Conservation (phyloP, 2,113 vertebrate species). For the Gallinago media region DNA sequence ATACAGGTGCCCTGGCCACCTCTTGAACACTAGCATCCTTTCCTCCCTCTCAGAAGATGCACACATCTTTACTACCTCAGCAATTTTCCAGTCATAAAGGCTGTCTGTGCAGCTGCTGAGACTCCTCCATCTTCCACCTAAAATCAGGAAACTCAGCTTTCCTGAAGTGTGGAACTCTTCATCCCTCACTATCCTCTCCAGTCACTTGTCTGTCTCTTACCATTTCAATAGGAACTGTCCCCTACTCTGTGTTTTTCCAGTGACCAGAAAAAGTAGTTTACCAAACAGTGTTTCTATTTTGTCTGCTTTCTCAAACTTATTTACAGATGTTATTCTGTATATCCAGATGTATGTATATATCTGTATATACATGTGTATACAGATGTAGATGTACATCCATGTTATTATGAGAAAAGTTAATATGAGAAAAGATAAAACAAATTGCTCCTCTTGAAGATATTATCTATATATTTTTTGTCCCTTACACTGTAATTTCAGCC, state of each 20-base stretch:
- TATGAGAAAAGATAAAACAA: constrained; percentile 65
- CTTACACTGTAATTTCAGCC: constrained; percentile 72
- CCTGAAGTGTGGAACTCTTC: background rate
- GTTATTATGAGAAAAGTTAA: constrained; percentile 61
- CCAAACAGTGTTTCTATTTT: background rate
- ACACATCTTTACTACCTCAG: background rate
- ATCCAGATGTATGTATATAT: too few species aligned
- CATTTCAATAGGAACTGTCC: background rate
- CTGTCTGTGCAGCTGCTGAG: background rate
- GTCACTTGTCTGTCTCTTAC: background rate
- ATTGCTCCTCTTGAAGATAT: constrained; percentile 61
- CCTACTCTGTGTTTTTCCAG: background rate
- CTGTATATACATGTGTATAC: too few species aligned
- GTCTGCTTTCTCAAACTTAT: background rate
- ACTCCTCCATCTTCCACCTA: background rate
- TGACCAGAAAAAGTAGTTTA: background rate
- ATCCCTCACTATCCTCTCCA: background rate
- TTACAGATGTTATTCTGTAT: background rate
- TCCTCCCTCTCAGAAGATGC: background rate
- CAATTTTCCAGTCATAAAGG: background rate
- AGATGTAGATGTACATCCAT: background rate
- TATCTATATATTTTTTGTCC: constrained; percentile 30
- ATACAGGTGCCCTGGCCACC: background rate
- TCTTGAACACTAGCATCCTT: background rate
- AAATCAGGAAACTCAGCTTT: background rate